phyloP scores from a whole-genome alignment of 1,140 invertebrate species.

The Brachionus koreanus region DNA sequence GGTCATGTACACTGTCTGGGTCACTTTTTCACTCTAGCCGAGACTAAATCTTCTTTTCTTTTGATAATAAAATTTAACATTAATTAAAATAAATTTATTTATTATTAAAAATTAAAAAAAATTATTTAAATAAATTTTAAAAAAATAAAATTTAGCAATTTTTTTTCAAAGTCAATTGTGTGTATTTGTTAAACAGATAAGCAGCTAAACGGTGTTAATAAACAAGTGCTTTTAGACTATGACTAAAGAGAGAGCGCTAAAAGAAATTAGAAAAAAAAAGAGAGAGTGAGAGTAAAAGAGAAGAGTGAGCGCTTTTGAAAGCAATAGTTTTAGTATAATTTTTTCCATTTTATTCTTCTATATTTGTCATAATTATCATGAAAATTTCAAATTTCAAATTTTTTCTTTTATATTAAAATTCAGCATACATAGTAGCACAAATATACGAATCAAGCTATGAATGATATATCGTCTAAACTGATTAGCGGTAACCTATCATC shows the following conservation, averaged over 20 bases:
- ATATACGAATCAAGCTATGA: background rate
- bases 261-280: background rate
- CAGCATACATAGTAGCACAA: slow-evolving; percentile 3
- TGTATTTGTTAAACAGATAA: background rate
- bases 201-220: background rate
- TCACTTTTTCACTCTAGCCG: background rate
- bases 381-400: slow-evolving; percentile 35
- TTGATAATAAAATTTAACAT: background rate
- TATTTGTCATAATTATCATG: slow-evolving; percentile 37
- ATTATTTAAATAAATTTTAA: background rate
- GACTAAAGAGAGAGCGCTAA: background rate
- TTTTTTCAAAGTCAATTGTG: too few relatives aligned
- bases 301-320: background rate
- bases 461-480: background rate
- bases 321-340: slow-evolving; percentile 2
- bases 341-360: background rate
- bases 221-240: background rate
- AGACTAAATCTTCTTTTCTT: background rate
- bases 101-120: too few relatives aligned
- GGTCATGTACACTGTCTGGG: background rate
- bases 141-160: background rate
- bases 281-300: background rate
- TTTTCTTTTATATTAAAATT: slow-evolving; percentile 25
- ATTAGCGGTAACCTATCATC: slow-evolving; percentile 39
- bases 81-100: too few relatives aligned